Evolutionary conservation across 2,888 invertebrate genomes (phyloP).

Genomic region (Yponomeuta sedellus): DNA sequence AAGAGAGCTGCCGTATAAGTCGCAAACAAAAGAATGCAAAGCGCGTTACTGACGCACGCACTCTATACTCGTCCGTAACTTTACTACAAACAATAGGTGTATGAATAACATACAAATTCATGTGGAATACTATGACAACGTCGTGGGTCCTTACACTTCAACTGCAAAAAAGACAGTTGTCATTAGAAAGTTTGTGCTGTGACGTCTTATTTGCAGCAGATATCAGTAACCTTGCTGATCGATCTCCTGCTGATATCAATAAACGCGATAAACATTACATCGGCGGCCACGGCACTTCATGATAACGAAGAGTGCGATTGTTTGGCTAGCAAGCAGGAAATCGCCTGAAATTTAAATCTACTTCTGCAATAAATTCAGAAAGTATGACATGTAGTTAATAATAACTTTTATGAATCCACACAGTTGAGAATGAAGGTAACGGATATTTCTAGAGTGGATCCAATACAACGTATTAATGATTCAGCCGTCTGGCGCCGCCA

Average conservation of each 20-base stretch:
- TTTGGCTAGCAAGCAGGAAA: too few species aligned
- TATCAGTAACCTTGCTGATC: too few species aligned
- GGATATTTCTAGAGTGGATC: neutral
- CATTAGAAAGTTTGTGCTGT: neutral
- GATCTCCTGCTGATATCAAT: too few species aligned
- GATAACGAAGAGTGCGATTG: too few species aligned
- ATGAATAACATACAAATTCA: neutral
- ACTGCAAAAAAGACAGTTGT: neutral
- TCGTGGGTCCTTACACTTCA: neutral
- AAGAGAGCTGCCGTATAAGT: neutral
- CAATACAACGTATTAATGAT: neutral
- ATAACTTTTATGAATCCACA: too few species aligned
- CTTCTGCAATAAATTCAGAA: too few species aligned
- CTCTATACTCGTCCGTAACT: neutral
- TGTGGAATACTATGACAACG: neutral
- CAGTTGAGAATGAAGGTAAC: too few species aligned
- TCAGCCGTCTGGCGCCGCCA: conserved; percentile 1
- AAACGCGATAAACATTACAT: too few species aligned
- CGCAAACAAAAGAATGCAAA: conserved; percentile 4
- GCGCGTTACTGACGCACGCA: neutral
- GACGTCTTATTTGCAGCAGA: too few species aligned
- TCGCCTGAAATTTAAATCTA: too few species aligned
- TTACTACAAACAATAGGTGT: neutral
- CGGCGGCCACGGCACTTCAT: too few species aligned
- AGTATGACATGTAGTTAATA: too few species aligned